Evolutionary conservation across 2,888 invertebrate genomes (phyloP).

Genomic region (Hymenopus coronatus): DNA sequence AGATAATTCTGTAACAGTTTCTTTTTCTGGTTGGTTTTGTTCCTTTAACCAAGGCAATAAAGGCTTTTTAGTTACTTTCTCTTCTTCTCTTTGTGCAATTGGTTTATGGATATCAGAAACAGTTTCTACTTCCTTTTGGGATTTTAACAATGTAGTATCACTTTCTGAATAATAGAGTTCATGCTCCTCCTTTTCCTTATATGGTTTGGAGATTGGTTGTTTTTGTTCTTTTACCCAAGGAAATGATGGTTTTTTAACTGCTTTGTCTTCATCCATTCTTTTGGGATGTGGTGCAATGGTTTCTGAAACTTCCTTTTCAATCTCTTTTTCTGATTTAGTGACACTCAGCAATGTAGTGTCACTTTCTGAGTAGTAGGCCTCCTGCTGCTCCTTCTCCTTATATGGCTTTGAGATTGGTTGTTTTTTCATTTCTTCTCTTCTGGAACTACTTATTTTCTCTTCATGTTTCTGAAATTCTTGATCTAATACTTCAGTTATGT

Average conservation of each 20-base stretch:
- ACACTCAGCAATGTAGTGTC: slow-evolving; percentile 31
- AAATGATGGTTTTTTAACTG: slow-evolving; percentile 11
- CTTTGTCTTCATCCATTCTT: slow-evolving; percentile 13
- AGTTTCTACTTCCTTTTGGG: slow-evolving; percentile 23
- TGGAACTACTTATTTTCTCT: slow-evolving; percentile 38
- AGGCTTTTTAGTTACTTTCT: slow-evolving; percentile 20
- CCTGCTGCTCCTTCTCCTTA: slow-evolving; percentile 33
- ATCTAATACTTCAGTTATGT: slow-evolving; percentile 22
- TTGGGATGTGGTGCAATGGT: slow-evolving; percentile 27
- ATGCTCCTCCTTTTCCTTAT: slow-evolving; percentile 35
- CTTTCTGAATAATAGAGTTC: neutral
- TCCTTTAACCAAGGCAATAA: neutral
- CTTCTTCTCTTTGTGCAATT: slow-evolving; percentile 20
- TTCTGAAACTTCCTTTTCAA: slow-evolving; percentile 37
- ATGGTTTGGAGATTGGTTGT: slow-evolving; percentile 19
- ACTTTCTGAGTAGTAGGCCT: neutral
- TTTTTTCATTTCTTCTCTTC: slow-evolving; percentile 32
- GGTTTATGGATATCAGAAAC: slow-evolving; percentile 40
- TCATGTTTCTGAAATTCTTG: slow-evolving; percentile 2
- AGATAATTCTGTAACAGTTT: neutral
- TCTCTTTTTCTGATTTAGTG: slow-evolving; percentile 29
- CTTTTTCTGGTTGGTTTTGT: neutral
- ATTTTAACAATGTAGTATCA: slow-evolving; percentile 34
- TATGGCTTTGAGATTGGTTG: slow-evolving; percentile 29
- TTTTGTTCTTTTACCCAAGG: slow-evolving; percentile 21